These are phyloP conservation scores for Eupleurogrammus muticus DNA, from an alignment of 2,797 vertebrate genomes.

Conservation along the genomic window DNA sequence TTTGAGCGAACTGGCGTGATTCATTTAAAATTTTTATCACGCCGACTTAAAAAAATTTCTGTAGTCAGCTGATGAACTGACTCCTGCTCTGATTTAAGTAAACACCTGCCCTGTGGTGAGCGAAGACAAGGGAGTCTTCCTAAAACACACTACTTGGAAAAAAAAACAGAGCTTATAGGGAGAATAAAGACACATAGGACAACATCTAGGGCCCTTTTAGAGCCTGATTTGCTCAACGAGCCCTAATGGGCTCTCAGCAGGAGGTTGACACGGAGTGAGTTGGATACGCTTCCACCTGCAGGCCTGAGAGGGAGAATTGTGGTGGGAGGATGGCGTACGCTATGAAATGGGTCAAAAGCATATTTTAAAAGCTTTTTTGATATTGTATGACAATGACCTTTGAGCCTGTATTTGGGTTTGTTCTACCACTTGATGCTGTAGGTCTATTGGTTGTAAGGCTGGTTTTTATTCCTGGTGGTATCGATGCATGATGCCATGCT, in stretches of 20 bases:
- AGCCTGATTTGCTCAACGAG: slow-evolving; percentile 16
- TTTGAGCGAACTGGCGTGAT: not conserved
- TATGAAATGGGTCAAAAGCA: slow-evolving; percentile 1
- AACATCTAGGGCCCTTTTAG: slow-evolving; percentile 31
- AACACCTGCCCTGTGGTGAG: not conserved
- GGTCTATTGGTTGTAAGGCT: no score
- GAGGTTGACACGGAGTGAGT: slow-evolving; percentile 12
- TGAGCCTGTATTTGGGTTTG: no score
- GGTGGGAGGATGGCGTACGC: slow-evolving; percentile 3
- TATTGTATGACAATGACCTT: no score
- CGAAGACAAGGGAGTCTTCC: slow-evolving; percentile 14
- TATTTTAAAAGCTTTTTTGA: no score
- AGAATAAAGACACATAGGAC: slow-evolving; percentile 22
- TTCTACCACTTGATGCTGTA: no score
- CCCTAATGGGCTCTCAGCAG: slow-evolving; percentile 22
- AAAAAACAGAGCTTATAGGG: slow-evolving; percentile 40
- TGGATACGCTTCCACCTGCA: slow-evolving; percentile 20
- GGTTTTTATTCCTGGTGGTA: no score
- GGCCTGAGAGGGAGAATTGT: slow-evolving; percentile 21
- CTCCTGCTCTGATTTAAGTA: slow-evolving; percentile 23
- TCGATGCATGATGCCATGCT: no score
- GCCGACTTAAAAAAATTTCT: not conserved
- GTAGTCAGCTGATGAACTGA: not conserved
- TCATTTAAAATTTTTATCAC: slow-evolving; percentile 12
- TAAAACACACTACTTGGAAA: slow-evolving; percentile 30